A percentile compares a stretch with the other conserved stretches of the same genome.
phyloP scores from a whole-genome alignment of 1,140 invertebrate genomes.

The Piezodorus guildinii region DNA sequence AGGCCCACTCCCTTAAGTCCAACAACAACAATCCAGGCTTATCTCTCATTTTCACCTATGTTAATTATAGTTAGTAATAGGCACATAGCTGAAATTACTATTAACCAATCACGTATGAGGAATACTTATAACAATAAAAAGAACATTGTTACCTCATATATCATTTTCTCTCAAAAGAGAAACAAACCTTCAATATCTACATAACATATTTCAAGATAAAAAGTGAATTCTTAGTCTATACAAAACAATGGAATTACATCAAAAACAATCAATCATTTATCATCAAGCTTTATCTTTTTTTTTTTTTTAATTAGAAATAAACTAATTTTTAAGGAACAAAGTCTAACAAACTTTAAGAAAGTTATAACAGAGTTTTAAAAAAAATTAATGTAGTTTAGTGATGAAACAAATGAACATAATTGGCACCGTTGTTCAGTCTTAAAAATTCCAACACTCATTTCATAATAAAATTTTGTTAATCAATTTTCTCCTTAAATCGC shows the following conservation, averaged over 20 bases:
- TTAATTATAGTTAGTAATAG: constrained; percentile 11
- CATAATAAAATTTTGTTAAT: constrained; percentile 7
- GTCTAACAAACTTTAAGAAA: background rate
- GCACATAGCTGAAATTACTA: constrained; percentile 12
- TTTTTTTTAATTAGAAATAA: background rate
- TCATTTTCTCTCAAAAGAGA: background rate
- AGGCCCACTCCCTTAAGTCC: constrained; percentile 14
- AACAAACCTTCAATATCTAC: constrained; percentile 2
- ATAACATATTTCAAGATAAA: constrained; percentile 1
- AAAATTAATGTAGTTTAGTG: background rate
- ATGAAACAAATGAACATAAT: constrained; percentile 16
- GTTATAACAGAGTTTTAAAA: background rate
- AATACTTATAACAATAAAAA: background rate
- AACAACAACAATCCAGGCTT: constrained; percentile 17
- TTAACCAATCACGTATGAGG: background rate
- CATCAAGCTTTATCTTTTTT: no score
- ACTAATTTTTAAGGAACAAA: constrained; percentile 2
- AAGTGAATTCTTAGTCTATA: background rate
- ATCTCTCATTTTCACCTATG: constrained; percentile 14
- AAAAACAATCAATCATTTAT: no score
- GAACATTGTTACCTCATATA: background rate
- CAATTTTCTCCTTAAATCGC: constrained; percentile 8
- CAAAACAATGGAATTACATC: background rate
- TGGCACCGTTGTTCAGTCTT: constrained; percentile 21
- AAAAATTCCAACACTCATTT: constrained; percentile 13